phyloP scores from a whole-genome alignment of 2,113 vertebrate species.

The Pseudonaja textilis region DNA sequence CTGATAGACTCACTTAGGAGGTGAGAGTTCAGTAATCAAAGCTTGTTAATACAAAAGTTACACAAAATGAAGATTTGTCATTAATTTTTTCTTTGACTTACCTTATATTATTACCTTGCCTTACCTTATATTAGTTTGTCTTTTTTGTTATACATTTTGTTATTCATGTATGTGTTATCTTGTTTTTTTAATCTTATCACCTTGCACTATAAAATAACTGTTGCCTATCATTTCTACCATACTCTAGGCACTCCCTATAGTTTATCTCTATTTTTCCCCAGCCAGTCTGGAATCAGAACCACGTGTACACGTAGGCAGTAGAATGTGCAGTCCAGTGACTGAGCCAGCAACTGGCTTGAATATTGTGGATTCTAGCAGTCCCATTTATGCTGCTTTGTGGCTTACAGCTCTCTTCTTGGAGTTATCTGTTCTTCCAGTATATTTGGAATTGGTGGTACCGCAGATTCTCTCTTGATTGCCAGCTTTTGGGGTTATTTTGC shows the following conservation, averaged over 20 bases:
- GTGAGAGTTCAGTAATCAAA: background rate
- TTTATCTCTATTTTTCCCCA: background rate
- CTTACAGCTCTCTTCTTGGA: background rate
- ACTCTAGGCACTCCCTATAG: background rate
- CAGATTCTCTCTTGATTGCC: background rate
- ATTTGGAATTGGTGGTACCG: background rate
- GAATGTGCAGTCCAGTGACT: background rate
- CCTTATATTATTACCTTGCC: background rate
- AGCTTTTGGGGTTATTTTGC: background rate
- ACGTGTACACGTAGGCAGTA: background rate
- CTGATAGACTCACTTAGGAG: background rate
- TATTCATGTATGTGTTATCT: background rate
- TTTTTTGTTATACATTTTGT: background rate
- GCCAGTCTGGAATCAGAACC: background rate
- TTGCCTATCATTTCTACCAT: background rate
- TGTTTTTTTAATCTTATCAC: background rate
- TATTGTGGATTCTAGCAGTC: background rate
- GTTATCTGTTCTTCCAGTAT: background rate
- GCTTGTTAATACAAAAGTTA: background rate
- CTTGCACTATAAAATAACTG: background rate
- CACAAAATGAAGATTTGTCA: background rate
- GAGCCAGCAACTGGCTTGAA: background rate
- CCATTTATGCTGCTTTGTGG: background rate
- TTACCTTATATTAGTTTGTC: background rate
- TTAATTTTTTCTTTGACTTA: background rate